These are phyloP conservation scores for Plagodis pulveraria DNA, from an alignment of 2,888 invertebrate genomes.

Conservation along the genomic window DNA sequence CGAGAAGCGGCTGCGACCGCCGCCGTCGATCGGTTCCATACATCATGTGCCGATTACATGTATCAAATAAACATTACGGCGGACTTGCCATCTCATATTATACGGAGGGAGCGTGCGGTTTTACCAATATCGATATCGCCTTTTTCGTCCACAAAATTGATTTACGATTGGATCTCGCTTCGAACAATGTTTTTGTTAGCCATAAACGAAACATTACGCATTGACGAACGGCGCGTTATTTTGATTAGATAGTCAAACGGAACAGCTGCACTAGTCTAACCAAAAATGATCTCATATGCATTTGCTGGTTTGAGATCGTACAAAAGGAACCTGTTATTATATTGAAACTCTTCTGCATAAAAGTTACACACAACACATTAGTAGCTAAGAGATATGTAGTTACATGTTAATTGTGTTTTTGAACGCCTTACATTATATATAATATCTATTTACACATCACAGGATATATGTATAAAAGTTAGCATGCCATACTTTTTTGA, in stretches of 20 bases:
- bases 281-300: background rate
- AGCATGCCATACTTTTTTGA: no score
- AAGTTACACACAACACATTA: no score
- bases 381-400: no score
- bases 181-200: constrained; percentile 44
- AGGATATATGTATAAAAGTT: no score
- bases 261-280: constrained; percentile 11
- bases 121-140: constrained; percentile 66
- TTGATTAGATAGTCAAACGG: constrained; percentile 29
- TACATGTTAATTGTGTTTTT: no score
- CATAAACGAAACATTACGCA: constrained; percentile 36
- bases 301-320: background rate
- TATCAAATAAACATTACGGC: constrained; percentile 81
- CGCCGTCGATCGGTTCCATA: constrained; percentile 56
- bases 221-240: constrained; percentile 33
- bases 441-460: no score
- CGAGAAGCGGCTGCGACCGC: constrained; percentile 40
- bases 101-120: constrained; percentile 58
- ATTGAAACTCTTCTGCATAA: no score
- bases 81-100: constrained; percentile 68
- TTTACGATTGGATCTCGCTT: constrained; percentile 58
- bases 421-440: no score
- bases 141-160: constrained; percentile 62
- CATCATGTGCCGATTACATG: constrained; percentile 80
- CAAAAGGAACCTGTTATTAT: background rate